Conservation (phyloP, 2,113 vertebrate genomes). For the Cynoglossus semilaevis region DNA sequence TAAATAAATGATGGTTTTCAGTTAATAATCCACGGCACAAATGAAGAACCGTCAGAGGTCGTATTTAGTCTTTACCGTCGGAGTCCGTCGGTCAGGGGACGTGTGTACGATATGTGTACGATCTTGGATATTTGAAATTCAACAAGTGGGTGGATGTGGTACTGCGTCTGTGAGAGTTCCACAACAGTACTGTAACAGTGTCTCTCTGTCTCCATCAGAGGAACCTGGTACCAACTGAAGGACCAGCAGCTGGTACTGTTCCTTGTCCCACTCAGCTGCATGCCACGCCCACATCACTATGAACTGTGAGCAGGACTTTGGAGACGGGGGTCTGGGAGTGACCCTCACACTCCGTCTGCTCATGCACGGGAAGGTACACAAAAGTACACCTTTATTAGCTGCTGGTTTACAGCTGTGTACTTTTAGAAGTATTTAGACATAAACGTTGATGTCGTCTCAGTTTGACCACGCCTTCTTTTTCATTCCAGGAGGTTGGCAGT, state of each 20-base stretch:
- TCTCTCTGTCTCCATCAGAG: slow-evolving; percentile 34
- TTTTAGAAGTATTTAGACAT: background rate
- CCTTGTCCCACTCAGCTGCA: slow-evolving; percentile 77
- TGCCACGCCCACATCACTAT: slow-evolving; percentile 71
- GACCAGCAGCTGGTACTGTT: slow-evolving; percentile 63
- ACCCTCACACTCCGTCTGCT: slow-evolving; percentile 92
- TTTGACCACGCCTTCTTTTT: slow-evolving; percentile 25
- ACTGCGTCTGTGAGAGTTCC: too few relatives aligned
- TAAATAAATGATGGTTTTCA: too few relatives aligned
- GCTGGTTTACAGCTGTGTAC: too few relatives aligned
- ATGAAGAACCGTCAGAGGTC: too few relatives aligned
- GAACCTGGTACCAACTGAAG: slow-evolving; percentile 34
- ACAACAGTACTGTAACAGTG: background rate
- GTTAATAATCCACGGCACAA: too few relatives aligned
- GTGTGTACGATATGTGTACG: too few relatives aligned
- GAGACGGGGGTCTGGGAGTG: slow-evolving; percentile 86
- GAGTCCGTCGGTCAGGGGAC: too few relatives aligned
- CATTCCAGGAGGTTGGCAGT: slow-evolving; percentile 75
- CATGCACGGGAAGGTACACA: slow-evolving; percentile 89
- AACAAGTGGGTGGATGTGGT: too few relatives aligned
- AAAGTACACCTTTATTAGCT: too few relatives aligned
- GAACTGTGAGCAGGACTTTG: slow-evolving; percentile 81
- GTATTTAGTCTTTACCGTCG: too few relatives aligned
- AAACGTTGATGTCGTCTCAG: background rate
- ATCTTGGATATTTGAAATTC: too few relatives aligned